Evolutionary conservation across 53 echinoderm and acorn worm species (phyloP).

Genomic region (Arbacia lixula): DNA sequence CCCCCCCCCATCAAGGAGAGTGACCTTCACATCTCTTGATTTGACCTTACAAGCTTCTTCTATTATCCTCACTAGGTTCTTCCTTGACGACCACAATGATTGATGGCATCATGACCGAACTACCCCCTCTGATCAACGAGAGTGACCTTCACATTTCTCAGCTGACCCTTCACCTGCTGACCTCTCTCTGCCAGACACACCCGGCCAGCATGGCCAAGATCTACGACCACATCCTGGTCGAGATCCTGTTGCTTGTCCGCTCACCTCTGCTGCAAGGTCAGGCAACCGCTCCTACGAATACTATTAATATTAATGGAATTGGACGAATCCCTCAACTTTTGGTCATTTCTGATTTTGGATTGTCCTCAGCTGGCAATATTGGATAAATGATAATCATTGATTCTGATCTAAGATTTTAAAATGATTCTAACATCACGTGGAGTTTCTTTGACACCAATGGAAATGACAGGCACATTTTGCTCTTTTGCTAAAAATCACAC

Average conservation of each 20-base stretch:
- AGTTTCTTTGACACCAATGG: no score
- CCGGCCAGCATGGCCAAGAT: slow-evolving; percentile 79
- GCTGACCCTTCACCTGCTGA: slow-evolving; percentile 95
- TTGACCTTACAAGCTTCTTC: neutral
- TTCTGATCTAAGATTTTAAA: no score
- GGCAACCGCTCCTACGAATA: no score
- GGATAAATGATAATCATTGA: no score
- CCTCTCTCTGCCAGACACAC: slow-evolving; percentile 85
- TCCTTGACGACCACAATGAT: slow-evolving; percentile 88
- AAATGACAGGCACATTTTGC: no score
- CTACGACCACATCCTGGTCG: slow-evolving; percentile 73
- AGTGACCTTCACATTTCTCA: slow-evolving; percentile 99
- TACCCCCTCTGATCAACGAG: slow-evolving; percentile 95
- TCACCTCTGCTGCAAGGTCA: slow-evolving; percentile 98
- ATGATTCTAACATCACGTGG: no score
- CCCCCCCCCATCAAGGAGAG: slow-evolving; percentile 96
- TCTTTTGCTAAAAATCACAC: no score
- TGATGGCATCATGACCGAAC: slow-evolving; percentile 89
- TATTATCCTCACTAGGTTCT: slow-evolving; percentile 50
- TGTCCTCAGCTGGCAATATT: no score
- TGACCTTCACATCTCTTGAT: slow-evolving; percentile 98
- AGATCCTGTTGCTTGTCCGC: slow-evolving; percentile 81
- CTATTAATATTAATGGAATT: no score
- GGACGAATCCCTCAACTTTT: no score
- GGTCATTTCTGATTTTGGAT: no score